These are phyloP conservation scores for Opisthocomus hoazin DNA, from an alignment of 2,113 vertebrate genomes.

Conservation along the genomic window DNA sequence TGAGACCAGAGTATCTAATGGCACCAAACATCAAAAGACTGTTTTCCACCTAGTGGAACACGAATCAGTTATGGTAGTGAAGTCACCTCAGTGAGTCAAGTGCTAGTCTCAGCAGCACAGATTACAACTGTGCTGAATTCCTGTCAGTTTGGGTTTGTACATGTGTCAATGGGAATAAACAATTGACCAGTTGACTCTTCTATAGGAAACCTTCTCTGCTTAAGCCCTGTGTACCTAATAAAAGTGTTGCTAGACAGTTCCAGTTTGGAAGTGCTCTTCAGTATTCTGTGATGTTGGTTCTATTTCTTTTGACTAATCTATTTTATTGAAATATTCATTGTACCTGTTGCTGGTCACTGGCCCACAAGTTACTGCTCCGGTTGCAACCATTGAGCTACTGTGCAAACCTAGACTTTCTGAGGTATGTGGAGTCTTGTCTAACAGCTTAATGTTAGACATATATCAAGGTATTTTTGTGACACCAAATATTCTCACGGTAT, in stretches of 20 bases:
- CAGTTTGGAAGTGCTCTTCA: neutral
- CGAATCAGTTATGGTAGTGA: neutral
- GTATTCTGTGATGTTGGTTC: neutral
- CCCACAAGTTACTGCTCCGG: neutral
- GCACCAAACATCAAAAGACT: neutral
- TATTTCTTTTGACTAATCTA: neutral
- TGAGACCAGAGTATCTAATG: neutral
- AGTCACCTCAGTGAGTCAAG: neutral
- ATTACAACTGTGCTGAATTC: neutral
- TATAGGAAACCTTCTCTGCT: neutral
- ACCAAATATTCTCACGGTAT: neutral
- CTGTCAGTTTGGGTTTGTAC: neutral
- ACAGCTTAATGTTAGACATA: neutral
- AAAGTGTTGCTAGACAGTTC: neutral
- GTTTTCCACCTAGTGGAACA: neutral
- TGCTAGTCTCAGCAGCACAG: neutral
- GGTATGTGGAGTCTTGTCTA: neutral
- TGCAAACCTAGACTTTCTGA: neutral
- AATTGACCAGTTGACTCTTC: neutral
- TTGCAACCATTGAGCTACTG: neutral
- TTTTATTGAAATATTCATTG: neutral
- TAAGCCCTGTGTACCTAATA: neutral
- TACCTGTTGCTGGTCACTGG: neutral
- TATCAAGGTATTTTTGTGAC: neutral
- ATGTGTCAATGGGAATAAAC: neutral